Conservation (phyloP, 2,888 invertebrate genomes). For the Melinaea menophilus region DNA sequence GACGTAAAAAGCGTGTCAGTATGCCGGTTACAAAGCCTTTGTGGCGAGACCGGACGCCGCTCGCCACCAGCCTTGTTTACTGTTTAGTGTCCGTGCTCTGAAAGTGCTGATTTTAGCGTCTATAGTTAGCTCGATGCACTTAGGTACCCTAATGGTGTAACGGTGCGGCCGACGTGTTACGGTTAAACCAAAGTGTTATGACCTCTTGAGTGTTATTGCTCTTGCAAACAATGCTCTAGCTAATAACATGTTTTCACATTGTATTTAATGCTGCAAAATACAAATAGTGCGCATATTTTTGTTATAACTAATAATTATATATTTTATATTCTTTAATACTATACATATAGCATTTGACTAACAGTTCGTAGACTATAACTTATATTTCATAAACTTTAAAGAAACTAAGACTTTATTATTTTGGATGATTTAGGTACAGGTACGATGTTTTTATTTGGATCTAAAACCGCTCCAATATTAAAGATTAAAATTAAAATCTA, state of each 20-base stretch:
- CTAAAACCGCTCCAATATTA: too few relatives aligned
- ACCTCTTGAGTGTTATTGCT: conserved; percentile 8
- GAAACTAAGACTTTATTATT: too few relatives aligned
- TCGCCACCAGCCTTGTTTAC: conserved; percentile 67
- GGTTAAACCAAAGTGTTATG: conserved; percentile 16
- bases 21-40: conserved; percentile 72
- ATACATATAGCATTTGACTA: too few relatives aligned
- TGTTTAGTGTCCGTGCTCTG: conserved; percentile 67
- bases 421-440: too few relatives aligned
- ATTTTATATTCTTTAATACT: too few relatives aligned
- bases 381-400: too few relatives aligned
- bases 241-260: conserved; percentile 3
- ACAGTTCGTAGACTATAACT: too few relatives aligned
- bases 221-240: conserved; percentile 1
- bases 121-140: conserved; percentile 47
- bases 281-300: too few relatives aligned
- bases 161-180: conserved; percentile 22
- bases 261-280: too few relatives aligned
- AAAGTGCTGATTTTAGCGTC: conserved; percentile 68
- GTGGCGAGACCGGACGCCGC: conserved; percentile 72
- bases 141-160: conserved; percentile 35
- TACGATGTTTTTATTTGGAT: too few relatives aligned
- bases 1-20: conserved; percentile 77
- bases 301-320: too few relatives aligned
- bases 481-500: too few relatives aligned